Conservation (phyloP, 2,113 vertebrate species). For the Cyphomyrus plagiostoma region DNA sequence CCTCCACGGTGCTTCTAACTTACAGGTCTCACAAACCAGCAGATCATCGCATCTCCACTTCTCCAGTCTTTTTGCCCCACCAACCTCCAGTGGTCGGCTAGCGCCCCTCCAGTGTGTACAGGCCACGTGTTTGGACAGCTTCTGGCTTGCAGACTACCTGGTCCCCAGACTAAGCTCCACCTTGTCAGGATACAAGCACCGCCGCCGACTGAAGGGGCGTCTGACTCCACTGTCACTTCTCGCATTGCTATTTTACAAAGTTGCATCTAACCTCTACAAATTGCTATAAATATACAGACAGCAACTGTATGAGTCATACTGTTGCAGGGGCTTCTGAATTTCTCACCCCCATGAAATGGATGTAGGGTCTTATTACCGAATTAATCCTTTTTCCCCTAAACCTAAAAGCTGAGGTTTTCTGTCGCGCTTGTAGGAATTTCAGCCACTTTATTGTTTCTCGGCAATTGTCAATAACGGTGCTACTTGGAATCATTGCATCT, state of each 20-base stretch:
- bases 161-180: neutral
- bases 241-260: neutral
- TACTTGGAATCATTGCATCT: neutral
- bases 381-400: neutral
- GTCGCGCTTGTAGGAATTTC: neutral
- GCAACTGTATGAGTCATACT: neutral
- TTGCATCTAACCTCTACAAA: neutral
- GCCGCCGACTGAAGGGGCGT: neutral
- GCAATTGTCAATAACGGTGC: neutral
- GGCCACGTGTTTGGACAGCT: neutral
- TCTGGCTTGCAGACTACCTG: neutral
- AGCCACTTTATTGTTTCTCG: neutral
- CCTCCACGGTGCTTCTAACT: neutral
- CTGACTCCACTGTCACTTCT: neutral
- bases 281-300: neutral
- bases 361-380: neutral
- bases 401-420: neutral
- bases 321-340: neutral
- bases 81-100: too few species aligned
- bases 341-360: neutral
- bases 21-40: neutral
- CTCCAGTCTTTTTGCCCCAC: neutral
- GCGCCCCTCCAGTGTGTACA: neutral
- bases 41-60: neutral
- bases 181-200: neutral